Base-by-base conservation (phyloP, 2,888 invertebrate species). In the Ichneumoninae sp. region DNA sequence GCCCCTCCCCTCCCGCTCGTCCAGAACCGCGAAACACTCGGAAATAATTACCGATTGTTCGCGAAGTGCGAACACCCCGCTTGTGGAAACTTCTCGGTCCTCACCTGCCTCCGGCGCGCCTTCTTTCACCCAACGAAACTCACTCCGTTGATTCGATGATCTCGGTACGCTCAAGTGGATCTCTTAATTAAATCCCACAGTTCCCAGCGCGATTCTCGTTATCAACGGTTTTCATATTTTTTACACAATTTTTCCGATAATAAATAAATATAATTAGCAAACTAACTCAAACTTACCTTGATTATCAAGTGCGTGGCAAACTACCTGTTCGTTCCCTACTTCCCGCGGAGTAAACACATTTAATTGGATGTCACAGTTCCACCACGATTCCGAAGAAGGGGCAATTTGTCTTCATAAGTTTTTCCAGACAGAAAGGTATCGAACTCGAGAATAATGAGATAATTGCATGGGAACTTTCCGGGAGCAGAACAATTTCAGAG, bases 21-120 rank as follows among this genome's bases (percentile, higher is more conserved):
- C 60, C 40, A 68, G 52, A 19, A 8, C 44, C 76, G 77, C 70
- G 74, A 78, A 81, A 84, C 77, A 69, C 77, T 70, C 54, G 65
- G 74, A 84, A 81, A 84, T 84, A 84, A 84, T 74, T 84, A 84
- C 77, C 81, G 84, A 84, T 81, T 81, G 77, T 77, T 68, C 69
- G 47, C 36, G 33, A 73, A 63, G 54, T 74, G 63, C 60, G 40
- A 71, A 73, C 22, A 30, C 30, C 33, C 33, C 60, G 57, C 33
- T 75, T 57, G 69, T 69, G 57, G 70, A 63, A 79, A 40, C 44
- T n/a, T 36, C 22, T 30, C 26, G 50, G 71, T 52, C 13, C 36
- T 52, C 63, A 60, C 33, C 63, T 16, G 26, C 60, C 52, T 54
- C 40, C 4, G 13, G 33, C 10, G 1, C 26, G 57, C 22, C 40